These are phyloP conservation scores for Saturnia japonica DNA, from an alignment of 2,888 invertebrate genomes.

Conservation along the genomic window DNA sequence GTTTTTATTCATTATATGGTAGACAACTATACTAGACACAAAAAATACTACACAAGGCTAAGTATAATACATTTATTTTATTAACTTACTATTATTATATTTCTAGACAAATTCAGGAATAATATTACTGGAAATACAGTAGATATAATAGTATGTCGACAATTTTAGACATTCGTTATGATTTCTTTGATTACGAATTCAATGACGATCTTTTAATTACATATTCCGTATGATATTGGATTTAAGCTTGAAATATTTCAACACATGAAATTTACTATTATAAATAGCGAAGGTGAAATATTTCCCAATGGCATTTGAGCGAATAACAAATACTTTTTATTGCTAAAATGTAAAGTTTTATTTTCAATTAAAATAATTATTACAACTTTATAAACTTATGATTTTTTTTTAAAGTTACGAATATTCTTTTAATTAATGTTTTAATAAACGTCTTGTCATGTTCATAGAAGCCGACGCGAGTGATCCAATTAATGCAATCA, in stretches of 20 bases:
- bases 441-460: constrained; percentile 28
- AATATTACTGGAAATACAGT: no score
- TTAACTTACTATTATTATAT: not conserved
- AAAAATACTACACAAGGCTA: not conserved
- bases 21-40: not conserved
- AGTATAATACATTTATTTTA: not conserved
- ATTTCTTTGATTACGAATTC: no score
- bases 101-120: not conserved
- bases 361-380: no score
- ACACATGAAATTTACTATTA: constrained; percentile 24
- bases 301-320: constrained; percentile 16
- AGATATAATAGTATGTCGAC: no score
- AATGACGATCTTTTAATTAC: not conserved
- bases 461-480: constrained; percentile 37
- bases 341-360: constrained; percentile 34
- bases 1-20: constrained; percentile 8
- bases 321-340: constrained; percentile 34
- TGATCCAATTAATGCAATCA: constrained; percentile 48
- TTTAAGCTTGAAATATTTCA: constrained; percentile 23
- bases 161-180: no score
- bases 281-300: constrained; percentile 22
- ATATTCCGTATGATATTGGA: no score
- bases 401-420: no score
- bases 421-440: constrained; percentile 11
- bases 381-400: no score